phyloP scores from a whole-genome alignment of 2,888 invertebrate genomes.

The Chydorus sphaericus region DNA sequence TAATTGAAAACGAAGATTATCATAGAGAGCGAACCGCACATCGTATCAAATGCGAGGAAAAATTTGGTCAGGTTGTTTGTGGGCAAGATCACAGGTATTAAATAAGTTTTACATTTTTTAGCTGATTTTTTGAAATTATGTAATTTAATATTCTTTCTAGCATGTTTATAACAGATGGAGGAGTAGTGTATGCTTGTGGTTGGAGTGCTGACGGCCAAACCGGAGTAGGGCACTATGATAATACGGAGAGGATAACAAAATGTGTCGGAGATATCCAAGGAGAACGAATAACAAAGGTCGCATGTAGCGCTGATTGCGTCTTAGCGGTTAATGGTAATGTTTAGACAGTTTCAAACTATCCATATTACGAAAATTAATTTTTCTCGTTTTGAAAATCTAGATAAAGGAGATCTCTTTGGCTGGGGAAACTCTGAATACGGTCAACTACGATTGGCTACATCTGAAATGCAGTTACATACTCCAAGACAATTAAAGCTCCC shows the following conservation, averaged over 20 bases:
- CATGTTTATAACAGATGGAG: conserved; percentile 59
- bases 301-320: conserved; percentile 70
- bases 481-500: conserved; percentile 50
- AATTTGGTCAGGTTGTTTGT: conserved; percentile 46
- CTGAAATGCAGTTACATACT: conserved; percentile 47
- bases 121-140: background rate
- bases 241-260: conserved; percentile 37
- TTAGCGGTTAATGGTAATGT: conserved; percentile 64
- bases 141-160: conserved; percentile 30
- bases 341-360: background rate
- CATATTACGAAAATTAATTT: background rate
- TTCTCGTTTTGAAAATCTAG: conserved; percentile 30
- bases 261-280: conserved; percentile 55
- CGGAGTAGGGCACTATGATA: conserved; percentile 50
- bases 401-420: conserved; percentile 80
- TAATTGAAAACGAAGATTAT: conserved; percentile 62
- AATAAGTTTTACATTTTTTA: background rate
- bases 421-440: conserved; percentile 95
- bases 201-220: conserved; percentile 94
- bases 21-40: conserved; percentile 47
- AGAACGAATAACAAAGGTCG: conserved; percentile 64
- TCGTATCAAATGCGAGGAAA: conserved; percentile 34
- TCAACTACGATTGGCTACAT: conserved; percentile 47
- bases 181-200: conserved; percentile 74
- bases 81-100: conserved; percentile 78